These are phyloP conservation scores for Auanema sp. DNA, from an alignment of 2,888 invertebrate species.

Conservation along the genomic window DNA sequence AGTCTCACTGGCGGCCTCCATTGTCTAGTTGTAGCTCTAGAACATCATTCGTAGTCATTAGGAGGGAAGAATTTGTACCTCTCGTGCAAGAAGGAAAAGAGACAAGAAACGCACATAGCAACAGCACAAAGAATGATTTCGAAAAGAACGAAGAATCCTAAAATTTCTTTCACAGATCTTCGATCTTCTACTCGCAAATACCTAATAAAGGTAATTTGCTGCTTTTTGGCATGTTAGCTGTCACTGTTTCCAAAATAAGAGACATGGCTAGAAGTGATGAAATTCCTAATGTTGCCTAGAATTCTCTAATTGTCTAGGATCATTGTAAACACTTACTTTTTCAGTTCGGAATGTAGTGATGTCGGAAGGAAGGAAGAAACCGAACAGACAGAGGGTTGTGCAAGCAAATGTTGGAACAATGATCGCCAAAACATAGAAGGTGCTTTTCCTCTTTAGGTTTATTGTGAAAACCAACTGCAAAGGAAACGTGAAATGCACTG, in stretches of 20 bases:
- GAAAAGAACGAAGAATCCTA: neutral
- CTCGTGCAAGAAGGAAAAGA: neutral
- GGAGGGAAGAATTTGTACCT: neutral
- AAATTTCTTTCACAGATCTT: neutral
- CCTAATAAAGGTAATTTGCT: conserved; percentile 3
- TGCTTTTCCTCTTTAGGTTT: neutral
- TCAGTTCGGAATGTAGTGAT: neutral
- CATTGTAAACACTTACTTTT: neutral
- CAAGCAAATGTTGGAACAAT: neutral
- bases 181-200: neutral
- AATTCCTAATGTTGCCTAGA: neutral
- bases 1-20: neutral
- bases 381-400: neutral
- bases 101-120: neutral
- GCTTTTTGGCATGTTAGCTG: neutral
- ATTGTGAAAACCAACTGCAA: neutral
- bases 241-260: neutral
- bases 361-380: conserved; percentile 1
- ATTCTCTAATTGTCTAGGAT: neutral
- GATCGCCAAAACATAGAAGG: neutral
- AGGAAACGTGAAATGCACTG: neutral
- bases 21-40: neutral
- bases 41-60: neutral
- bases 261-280: neutral
- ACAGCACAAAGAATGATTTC: neutral